Evolutionary conservation across 2,888 invertebrate species (phyloP).

Genomic region (Pegoplata infirma): DNA sequence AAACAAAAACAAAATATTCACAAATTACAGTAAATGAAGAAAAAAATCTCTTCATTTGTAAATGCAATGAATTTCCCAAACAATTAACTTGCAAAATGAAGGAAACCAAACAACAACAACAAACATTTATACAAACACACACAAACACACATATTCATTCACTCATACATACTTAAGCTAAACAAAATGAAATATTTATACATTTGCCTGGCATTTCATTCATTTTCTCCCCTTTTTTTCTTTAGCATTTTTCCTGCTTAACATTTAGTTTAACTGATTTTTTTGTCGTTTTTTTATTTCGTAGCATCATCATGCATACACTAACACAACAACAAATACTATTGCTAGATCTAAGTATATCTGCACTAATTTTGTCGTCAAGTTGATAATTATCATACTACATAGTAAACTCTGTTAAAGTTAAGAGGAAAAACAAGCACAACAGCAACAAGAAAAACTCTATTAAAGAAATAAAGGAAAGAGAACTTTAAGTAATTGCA

Average conservation of each 20-base stretch:
- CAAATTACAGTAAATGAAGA: not conserved
- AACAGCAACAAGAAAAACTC: not conserved
- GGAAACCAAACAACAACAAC: conserved; percentile 33
- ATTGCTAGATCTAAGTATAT: conserved; percentile 28
- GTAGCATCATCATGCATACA: not conserved
- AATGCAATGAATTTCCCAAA: conserved; percentile 64
- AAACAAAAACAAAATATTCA: not conserved
- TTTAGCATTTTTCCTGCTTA: not conserved
- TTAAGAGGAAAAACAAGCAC: not conserved
- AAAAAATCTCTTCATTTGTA: conserved; percentile 57
- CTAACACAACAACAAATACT: conserved; percentile 28
- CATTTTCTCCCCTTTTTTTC: not conserved
- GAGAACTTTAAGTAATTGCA: conserved; percentile 57
- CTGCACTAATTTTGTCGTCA: conserved; percentile 61
- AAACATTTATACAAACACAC: conserved; percentile 20
- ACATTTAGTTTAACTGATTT: not conserved
- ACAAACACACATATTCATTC: not conserved
- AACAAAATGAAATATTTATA: conserved; percentile 48
- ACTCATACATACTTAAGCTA: conserved; percentile 3
- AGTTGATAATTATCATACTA: conserved; percentile 62
- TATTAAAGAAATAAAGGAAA: too few relatives aligned
- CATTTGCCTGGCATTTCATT: conserved; percentile 28
- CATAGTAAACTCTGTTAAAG: conserved; percentile 19
- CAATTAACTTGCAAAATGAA: conserved; percentile 58
- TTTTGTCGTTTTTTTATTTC: not conserved